Percentiles rank a stretch among this genome's conserved stretches.
Conservation (phyloP, 1,140 invertebrate genomes). For the Atta cephalotes region DNA sequence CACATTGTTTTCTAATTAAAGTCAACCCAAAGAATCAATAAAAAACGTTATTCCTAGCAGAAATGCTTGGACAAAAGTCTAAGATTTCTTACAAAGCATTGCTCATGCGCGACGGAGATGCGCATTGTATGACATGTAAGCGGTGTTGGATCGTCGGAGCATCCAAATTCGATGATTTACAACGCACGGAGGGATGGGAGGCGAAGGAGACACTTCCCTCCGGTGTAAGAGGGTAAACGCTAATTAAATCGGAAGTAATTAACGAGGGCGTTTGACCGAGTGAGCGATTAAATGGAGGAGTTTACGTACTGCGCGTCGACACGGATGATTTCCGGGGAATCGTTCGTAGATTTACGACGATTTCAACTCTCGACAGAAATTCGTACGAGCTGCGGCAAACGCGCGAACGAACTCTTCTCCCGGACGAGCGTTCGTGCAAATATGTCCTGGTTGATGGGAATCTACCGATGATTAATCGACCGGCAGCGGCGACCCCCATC, state of each 20-base stretch:
- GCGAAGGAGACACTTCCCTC: constrained; percentile 5
- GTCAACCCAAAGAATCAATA: too few species aligned
- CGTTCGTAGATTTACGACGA: constrained; percentile 66
- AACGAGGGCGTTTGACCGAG: constrained; percentile 72
- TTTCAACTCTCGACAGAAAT: constrained; percentile 24
- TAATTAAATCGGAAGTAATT: constrained; percentile 77
- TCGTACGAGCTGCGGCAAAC: constrained; percentile 29
- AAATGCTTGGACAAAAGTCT: background rate
- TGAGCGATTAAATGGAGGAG: constrained; percentile 70
- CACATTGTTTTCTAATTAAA: too few species aligned
- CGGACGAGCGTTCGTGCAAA: constrained; percentile 32
- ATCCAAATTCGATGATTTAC: constrained; percentile 73
- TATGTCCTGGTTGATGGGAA: constrained; percentile 48
- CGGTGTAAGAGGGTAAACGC: constrained; percentile 67
- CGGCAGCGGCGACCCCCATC: background rate
- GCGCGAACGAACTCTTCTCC: background rate
- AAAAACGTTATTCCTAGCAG: too few species aligned
- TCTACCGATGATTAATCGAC: constrained; percentile 64
- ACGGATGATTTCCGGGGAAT: constrained; percentile 61
- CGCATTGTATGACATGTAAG: background rate
- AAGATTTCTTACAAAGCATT: constrained; percentile 20
- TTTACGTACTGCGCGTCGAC: constrained; percentile 64
- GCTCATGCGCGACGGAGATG: background rate
- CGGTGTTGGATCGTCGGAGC: constrained; percentile 36
- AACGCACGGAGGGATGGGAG: background rate